Evolutionary conservation across 2,888 invertebrate species (phyloP), one percentile per base, ranked within the genome.

Genomic region (Callyntrura sp.): DNA sequence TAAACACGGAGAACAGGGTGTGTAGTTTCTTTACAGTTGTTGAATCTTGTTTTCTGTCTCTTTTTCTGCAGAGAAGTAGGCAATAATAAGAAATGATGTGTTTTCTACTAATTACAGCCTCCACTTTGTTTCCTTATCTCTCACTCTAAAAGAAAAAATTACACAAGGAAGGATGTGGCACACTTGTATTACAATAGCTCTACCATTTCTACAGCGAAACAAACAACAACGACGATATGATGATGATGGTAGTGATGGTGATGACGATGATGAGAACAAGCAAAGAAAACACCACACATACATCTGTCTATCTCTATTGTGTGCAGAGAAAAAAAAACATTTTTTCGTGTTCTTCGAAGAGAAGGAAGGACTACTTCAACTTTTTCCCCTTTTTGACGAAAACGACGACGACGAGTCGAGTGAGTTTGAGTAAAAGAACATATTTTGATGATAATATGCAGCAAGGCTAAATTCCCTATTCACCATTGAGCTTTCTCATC

Each of bases 81-180:
- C 20, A 62, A 62, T 25, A 70, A 70, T n/a, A 20, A 23, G 55
- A 55, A 28, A 78, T 78, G 25, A 57, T 35, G 79, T 79, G 51
- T 78, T 79, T 79, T 45, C 57, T 79, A 43, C 79, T 79, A 79
- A 79, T 79, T 79, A 79, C 79, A 28, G n/a, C 28, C 57, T 79
- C 76, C 48, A 48, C 25, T 76, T 28, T 35, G 79, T 79, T n/a
- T 79, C 57, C 55, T 79, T 57, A 57, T 79, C 57, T 76, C 20
- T 68, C 35, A 35, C 35, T 35, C 11, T 35, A 68, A 12, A 68
- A 35, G 35, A 60, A 60, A 60, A n/a, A 60, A 60, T n/a, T 20
- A 60, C 17, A 17, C n/a, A 17, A 17, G 57, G 57, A n/a, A 57
- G 17, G 17, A 57, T 57, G 57, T 57, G 57, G 57, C n/a, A 20